Evolutionary conservation across 1,140 invertebrate species (phyloP).

Genomic region (Steinernema khuongi): DNA sequence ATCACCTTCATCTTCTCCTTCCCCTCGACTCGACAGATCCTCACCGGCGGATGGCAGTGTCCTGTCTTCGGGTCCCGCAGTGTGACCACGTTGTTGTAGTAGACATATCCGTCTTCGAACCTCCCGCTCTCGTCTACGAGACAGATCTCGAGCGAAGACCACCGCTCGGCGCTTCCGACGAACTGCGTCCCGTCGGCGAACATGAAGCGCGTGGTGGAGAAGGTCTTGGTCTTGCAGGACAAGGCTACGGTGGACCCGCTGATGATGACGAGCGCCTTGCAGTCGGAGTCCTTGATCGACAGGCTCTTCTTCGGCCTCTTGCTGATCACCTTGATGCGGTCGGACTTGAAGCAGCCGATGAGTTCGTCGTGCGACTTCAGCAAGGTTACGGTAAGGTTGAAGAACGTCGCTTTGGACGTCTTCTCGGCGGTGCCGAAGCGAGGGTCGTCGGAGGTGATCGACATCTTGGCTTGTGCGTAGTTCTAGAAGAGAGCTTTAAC

Average conservation of each 20-base stretch:
- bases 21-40: background rate
- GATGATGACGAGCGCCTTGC: background rate
- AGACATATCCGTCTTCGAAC: background rate
- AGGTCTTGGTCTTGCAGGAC: background rate
- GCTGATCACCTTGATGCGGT: background rate
- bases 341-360: background rate
- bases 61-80: background rate
- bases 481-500: no score
- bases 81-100: background rate
- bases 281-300: background rate
- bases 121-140: background rate
- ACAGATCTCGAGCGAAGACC: background rate
- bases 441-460: background rate
- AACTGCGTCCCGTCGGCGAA: background rate
- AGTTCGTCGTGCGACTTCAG: background rate
- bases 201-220: background rate
- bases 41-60: background rate
- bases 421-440: background rate
- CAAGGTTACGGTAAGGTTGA: background rate
- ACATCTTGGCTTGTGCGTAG: background rate
- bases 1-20: background rate
- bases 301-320: background rate
- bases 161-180: background rate
- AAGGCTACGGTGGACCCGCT: conserved; percentile 4
- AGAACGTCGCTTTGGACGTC: background rate